Conservation (phyloP, 2,113 vertebrate species). For the Electrona antarctica region DNA sequence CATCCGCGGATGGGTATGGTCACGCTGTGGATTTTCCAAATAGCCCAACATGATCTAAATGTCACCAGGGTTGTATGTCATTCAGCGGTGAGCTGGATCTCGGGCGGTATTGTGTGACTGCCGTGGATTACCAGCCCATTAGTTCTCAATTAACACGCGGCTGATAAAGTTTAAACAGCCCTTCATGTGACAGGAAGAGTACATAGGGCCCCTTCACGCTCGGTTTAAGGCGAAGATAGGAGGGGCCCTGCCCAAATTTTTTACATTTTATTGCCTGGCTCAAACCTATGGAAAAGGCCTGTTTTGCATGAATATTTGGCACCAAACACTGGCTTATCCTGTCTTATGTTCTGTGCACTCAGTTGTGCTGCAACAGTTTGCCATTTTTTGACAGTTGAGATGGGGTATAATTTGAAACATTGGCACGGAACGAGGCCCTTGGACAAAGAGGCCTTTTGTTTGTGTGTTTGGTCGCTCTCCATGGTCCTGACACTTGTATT, state of each 20-base stretch:
- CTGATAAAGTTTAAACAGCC: conserved; percentile 63
- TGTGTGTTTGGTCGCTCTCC: conserved; percentile 75
- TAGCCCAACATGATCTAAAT: conserved; percentile 52
- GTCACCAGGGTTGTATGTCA: conserved; percentile 59
- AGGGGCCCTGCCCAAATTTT: conserved; percentile 67
- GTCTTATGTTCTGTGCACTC: conserved; percentile 66
- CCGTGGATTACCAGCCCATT: conserved; percentile 69
- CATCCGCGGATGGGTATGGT: conserved; percentile 31
- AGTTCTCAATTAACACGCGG: conserved; percentile 71
- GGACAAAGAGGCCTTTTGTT: conserved; percentile 78
- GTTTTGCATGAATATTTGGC: conserved; percentile 77
- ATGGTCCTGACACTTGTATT: conserved; percentile 78
- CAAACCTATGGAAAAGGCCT: conserved; percentile 71
- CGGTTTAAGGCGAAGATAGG: conserved; percentile 60
- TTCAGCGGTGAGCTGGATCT: conserved; percentile 42
- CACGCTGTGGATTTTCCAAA: conserved; percentile 58
- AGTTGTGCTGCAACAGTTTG: conserved; percentile 52
- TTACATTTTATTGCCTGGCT: conserved; percentile 74
- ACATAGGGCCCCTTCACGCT: conserved; percentile 58
- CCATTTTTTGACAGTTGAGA: conserved; percentile 69
- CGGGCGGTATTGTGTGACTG: conserved; percentile 28
- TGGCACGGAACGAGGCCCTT: conserved; percentile 55
- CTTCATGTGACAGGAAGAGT: conserved; percentile 65
- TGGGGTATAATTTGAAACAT: conserved; percentile 70
- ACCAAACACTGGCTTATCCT: conserved; percentile 48